Evolutionary conservation across 2,888 invertebrate genomes (phyloP).

Genomic region (Sialis lutaria): DNA sequence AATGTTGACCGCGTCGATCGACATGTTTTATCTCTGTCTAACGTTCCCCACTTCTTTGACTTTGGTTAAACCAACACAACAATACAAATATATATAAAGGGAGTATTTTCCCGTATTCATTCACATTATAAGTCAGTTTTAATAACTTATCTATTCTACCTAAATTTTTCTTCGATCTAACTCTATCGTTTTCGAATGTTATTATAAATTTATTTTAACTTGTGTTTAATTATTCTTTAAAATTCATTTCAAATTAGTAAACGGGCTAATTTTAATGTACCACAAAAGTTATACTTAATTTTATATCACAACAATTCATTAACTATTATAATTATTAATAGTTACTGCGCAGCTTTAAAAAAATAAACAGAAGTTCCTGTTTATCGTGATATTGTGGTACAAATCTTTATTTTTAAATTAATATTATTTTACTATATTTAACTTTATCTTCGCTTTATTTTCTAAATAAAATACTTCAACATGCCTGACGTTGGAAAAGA

Average conservation of each 20-base stretch:
- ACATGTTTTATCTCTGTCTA: too few relatives aligned
- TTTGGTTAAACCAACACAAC: too few relatives aligned
- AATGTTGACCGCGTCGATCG: too few relatives aligned
- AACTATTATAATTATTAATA: neutral
- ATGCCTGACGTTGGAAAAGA: slow-evolving; percentile 1
- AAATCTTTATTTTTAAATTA: neutral
- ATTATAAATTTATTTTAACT: too few relatives aligned
- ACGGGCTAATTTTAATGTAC: slow-evolving; percentile 26
- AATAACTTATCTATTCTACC: too few relatives aligned
- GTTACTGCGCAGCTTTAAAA: neutral
- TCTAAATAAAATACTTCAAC: neutral
- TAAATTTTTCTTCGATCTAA: too few relatives aligned
- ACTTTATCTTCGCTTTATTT: neutral
- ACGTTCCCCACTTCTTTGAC: too few relatives aligned
- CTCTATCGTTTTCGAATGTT: too few relatives aligned
- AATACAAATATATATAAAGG: too few relatives aligned
- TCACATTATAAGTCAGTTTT: too few relatives aligned
- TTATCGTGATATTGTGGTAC: neutral
- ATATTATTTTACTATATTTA: neutral
- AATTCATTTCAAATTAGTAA: slow-evolving; percentile 17
- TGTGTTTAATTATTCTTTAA: neutral
- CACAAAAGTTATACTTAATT: slow-evolving; percentile 25
- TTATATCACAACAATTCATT: neutral
- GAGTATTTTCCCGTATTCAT: too few relatives aligned
- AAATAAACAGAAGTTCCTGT: neutral